Conservation (phyloP, 2,888 invertebrate genomes). For the Dolomedes plantarius region DNA sequence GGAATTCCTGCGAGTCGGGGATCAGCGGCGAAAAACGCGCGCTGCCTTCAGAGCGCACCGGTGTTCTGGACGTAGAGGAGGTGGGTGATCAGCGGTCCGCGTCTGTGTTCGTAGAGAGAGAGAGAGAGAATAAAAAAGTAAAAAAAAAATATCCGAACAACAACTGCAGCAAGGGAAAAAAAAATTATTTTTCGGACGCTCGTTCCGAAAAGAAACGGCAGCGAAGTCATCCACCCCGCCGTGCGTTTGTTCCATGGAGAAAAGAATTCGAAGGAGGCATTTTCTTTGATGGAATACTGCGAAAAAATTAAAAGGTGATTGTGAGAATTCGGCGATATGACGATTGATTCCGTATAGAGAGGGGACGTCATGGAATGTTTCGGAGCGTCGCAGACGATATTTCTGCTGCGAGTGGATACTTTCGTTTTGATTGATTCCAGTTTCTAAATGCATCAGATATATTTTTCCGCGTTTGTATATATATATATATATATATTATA, state of each 20-base stretch:
- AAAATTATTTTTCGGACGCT: slow-evolving; percentile 15
- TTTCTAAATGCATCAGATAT: neutral
- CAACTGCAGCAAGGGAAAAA: slow-evolving; percentile 4
- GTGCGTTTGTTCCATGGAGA: slow-evolving; percentile 1
- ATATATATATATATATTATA: neutral
- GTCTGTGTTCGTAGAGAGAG: neutral
- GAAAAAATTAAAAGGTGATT: neutral
- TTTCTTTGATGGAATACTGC: slow-evolving; percentile 1
- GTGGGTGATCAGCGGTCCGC: slow-evolving; percentile 17
- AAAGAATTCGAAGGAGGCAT: neutral
- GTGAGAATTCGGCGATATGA: neutral
- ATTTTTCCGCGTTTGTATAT: neutral
- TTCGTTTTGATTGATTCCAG: neutral
- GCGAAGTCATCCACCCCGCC: slow-evolving; percentile 60
- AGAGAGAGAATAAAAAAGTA: neutral
- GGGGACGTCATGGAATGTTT: slow-evolving; percentile 44
- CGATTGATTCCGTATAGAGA: neutral
- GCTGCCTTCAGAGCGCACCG: slow-evolving; percentile 48
- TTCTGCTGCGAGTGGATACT: slow-evolving; percentile 1
- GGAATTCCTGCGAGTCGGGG: slow-evolving; percentile 41
- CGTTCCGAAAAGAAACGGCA: slow-evolving; percentile 5
- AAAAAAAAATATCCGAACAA: neutral
- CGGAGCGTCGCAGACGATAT: slow-evolving; percentile 24
- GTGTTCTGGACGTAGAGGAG: slow-evolving; percentile 38
- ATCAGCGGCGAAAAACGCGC: slow-evolving; percentile 31